Evolutionary conservation across 2,888 invertebrate genomes (phyloP).

Genomic region (Cryptocheilus praepositus): DNA sequence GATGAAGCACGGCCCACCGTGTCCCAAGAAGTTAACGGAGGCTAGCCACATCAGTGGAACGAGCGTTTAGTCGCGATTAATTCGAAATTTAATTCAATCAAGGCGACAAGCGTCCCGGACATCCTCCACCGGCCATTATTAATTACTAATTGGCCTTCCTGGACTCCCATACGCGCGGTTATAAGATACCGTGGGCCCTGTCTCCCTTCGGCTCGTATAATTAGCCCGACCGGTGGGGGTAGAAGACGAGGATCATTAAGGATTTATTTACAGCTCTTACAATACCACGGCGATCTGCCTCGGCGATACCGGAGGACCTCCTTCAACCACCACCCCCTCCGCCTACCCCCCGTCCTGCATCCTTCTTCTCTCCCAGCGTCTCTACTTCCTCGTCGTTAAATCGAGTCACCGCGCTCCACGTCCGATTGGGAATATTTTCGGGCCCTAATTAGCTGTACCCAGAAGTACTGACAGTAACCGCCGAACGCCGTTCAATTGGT

Average conservation of each 20-base stretch:
- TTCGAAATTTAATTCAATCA: constrained; percentile 53
- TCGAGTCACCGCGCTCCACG: constrained; percentile 31
- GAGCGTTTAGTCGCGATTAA: constrained; percentile 44
- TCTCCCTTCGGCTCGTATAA: constrained; percentile 54
- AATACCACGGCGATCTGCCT: constrained; percentile 59
- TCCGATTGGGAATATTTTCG: constrained; percentile 41
- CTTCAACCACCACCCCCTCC: constrained; percentile 21
- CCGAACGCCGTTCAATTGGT: neutral
- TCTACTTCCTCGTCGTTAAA: constrained; percentile 44
- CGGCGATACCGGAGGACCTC: constrained; percentile 53
- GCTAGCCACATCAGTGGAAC: neutral
- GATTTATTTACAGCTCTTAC: constrained; percentile 67
- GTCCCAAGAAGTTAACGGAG: neutral
- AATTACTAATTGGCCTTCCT: constrained; percentile 62
- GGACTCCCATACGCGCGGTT: constrained; percentile 37
- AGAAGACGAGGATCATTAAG: constrained; percentile 59
- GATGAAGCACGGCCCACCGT: too few species aligned
- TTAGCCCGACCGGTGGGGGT: constrained; percentile 49
- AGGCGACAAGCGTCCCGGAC: constrained; percentile 51
- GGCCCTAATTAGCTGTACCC: constrained; percentile 51
- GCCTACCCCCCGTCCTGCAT: constrained; percentile 31
- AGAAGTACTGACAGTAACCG: constrained; percentile 40
- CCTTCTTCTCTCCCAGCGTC: constrained; percentile 26
- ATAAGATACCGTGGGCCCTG: constrained; percentile 47
- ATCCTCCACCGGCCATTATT: constrained; percentile 54